Conservation (phyloP, 2,797 vertebrate genomes). For the Echiichthys vipera region DNA sequence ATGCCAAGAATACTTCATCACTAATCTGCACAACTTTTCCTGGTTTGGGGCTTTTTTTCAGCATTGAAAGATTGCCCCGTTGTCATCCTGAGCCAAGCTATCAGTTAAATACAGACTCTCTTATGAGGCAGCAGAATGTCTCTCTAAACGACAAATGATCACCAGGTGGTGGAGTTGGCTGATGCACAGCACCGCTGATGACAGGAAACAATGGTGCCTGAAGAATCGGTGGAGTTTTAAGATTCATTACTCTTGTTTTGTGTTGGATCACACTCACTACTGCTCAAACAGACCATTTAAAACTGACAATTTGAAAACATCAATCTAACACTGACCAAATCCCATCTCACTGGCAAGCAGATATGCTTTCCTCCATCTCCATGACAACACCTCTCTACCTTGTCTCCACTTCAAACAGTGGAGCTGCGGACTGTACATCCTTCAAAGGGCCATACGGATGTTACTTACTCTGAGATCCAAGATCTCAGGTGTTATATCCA, state of each 20-base stretch:
- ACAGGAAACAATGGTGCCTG: background rate
- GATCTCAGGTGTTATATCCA: background rate
- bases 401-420: slow-evolving; percentile 7
- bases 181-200: background rate
- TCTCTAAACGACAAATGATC: slow-evolving; percentile 24
- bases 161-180: slow-evolving; percentile 24
- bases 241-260: background rate
- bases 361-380: slow-evolving; percentile 30
- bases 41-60: slow-evolving; percentile 11
- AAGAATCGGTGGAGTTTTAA: slow-evolving; percentile 4
- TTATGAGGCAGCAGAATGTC: slow-evolving; percentile 7
- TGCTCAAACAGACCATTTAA: background rate
- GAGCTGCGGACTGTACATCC: background rate
- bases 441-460: slow-evolving; percentile 11
- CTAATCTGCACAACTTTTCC: slow-evolving; percentile 3
- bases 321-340: slow-evolving; percentile 10
- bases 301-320: background rate
- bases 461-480: background rate
- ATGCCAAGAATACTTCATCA: slow-evolving; percentile 29
- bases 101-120: slow-evolving; percentile 18
- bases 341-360: background rate
- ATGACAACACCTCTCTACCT: slow-evolving; percentile 40
- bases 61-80: slow-evolving; percentile 3
- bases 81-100: background rate
- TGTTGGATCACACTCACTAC: background rate